These are phyloP conservation scores for Rhombomys opimus DNA, from an alignment of 2,113 vertebrate species.

Conservation along the genomic window DNA sequence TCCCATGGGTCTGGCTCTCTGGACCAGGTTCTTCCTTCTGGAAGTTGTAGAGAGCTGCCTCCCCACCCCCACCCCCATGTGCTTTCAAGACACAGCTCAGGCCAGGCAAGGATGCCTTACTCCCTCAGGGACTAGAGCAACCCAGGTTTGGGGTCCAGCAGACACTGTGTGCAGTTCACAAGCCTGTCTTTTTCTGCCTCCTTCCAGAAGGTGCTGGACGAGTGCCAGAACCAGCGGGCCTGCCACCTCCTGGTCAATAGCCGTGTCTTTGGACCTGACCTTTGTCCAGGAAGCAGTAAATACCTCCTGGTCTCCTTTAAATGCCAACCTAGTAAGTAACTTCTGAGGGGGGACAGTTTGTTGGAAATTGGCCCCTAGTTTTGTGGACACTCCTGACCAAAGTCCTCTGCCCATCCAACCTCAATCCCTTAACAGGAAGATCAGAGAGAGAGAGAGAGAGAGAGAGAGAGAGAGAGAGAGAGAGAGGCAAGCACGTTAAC, in stretches of 20 bases:
- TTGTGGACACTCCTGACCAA: not conserved
- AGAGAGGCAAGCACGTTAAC: not conserved
- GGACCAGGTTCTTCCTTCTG: not conserved
- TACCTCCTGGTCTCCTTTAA: slow-evolving; percentile 97
- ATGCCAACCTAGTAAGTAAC: slow-evolving; percentile 97
- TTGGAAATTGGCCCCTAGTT: not conserved
- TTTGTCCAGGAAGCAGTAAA: slow-evolving; percentile 95
- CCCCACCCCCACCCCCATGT: accelerated
- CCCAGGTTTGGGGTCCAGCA: slow-evolving; percentile 54
- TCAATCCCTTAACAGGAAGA: not conserved
- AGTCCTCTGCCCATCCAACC: not conserved
- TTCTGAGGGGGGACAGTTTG: not conserved
- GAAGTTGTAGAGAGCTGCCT: not conserved
- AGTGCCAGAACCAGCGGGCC: slow-evolving; percentile 96
- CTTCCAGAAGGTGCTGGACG: slow-evolving; percentile 96
- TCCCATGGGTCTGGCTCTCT: not conserved
- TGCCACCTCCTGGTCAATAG: slow-evolving; percentile 95
- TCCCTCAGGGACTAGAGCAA: slow-evolving; percentile 59
- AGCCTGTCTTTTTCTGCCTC: slow-evolving; percentile 85
- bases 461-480: not conserved
- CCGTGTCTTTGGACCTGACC: slow-evolving; percentile 95
- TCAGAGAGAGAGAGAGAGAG: not conserved
- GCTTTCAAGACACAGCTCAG: not conserved
- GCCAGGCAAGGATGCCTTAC: not conserved
- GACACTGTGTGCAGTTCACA: slow-evolving; percentile 79